Evolutionary conservation across 2,888 invertebrate species (phyloP).

Genomic region (Timandra comae): DNA sequence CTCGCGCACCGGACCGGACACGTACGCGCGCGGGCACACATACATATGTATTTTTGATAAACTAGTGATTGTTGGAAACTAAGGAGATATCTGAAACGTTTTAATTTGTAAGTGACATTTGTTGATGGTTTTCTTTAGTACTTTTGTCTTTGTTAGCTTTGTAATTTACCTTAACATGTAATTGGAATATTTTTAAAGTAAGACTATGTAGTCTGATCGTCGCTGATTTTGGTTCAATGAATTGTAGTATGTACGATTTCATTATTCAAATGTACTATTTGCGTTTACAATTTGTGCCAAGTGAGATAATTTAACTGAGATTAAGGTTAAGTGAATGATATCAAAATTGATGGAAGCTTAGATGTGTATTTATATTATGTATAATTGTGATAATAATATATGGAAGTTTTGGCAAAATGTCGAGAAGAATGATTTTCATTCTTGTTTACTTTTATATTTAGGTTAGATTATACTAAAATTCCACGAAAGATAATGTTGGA

Average conservation of each 20-base stretch:
- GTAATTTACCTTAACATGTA: slow-evolving; percentile 60
- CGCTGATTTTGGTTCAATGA: slow-evolving; percentile 48
- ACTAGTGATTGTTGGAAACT: slow-evolving; percentile 67
- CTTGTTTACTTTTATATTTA: slow-evolving; percentile 49
- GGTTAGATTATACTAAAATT: slow-evolving; percentile 45
- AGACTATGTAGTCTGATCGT: slow-evolving; percentile 44
- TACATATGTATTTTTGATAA: slow-evolving; percentile 65
- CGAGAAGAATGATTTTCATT: slow-evolving; percentile 51
- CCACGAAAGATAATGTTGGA: slow-evolving; percentile 8
- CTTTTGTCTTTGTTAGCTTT: slow-evolving; percentile 73
- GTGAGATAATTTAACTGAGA: slow-evolving; percentile 70
- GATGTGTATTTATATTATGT: slow-evolving; percentile 65
- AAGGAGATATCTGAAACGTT: slow-evolving; percentile 63
- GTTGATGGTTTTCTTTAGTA: slow-evolving; percentile 73
- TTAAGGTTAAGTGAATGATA: slow-evolving; percentile 75
- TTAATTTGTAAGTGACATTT: slow-evolving; percentile 74
- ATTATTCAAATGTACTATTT: slow-evolving; percentile 64
- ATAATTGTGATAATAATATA: slow-evolving; percentile 73
- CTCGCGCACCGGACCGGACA: slow-evolving; percentile 15
- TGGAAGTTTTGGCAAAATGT: slow-evolving; percentile 69
- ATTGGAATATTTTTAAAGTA: slow-evolving; percentile 43
- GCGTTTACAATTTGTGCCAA: slow-evolving; percentile 73
- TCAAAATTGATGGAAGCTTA: slow-evolving; percentile 71
- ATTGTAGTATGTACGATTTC: slow-evolving; percentile 39
- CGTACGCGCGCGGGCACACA: slow-evolving; percentile 34